Evolutionary conservation across 1,140 invertebrate species (phyloP).

Genomic region (Tribolium madens): DNA sequence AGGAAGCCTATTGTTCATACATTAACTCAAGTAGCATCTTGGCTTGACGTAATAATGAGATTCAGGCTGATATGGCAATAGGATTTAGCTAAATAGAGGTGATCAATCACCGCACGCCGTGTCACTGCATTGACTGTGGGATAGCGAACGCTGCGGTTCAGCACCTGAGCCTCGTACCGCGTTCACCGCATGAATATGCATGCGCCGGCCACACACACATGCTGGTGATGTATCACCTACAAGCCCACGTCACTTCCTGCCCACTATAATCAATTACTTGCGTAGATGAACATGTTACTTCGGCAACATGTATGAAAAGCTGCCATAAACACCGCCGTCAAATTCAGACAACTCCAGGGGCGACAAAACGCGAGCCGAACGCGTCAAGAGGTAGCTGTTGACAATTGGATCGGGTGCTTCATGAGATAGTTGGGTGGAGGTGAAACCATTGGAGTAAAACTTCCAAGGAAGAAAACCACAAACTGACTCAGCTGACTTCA

Average conservation of each 20-base stretch:
- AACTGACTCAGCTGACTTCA: neutral
- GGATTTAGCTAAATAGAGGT: slow-evolving; percentile 66
- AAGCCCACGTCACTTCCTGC: slow-evolving; percentile 65
- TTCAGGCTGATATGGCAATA: slow-evolving; percentile 65
- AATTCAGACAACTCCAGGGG: slow-evolving; percentile 48
- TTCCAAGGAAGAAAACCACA: neutral
- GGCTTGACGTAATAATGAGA: slow-evolving; percentile 66
- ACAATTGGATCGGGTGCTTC: neutral
- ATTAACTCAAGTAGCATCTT: slow-evolving; percentile 66
- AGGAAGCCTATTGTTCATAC: slow-evolving; percentile 65
- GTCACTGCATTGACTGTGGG: slow-evolving; percentile 61
- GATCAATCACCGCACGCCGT: slow-evolving; percentile 64
- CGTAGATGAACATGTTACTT: slow-evolving; percentile 65
- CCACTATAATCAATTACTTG: slow-evolving; percentile 66
- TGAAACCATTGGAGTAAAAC: neutral
- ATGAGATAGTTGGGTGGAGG: slow-evolving; percentile 1
- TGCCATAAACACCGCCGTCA: slow-evolving; percentile 63
- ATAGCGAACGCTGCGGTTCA: slow-evolving; percentile 47
- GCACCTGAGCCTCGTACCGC: slow-evolving; percentile 56
- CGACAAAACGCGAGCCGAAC: slow-evolving; percentile 25
- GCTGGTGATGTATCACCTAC: slow-evolving; percentile 66
- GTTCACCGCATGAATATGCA: slow-evolving; percentile 63
- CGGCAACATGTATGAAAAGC: slow-evolving; percentile 64
- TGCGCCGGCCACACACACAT: slow-evolving; percentile 61
- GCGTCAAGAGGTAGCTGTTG: slow-evolving; percentile 15